Base-by-base conservation (phyloP, 1,140 invertebrate species). In the Eueides isabella region DNA sequence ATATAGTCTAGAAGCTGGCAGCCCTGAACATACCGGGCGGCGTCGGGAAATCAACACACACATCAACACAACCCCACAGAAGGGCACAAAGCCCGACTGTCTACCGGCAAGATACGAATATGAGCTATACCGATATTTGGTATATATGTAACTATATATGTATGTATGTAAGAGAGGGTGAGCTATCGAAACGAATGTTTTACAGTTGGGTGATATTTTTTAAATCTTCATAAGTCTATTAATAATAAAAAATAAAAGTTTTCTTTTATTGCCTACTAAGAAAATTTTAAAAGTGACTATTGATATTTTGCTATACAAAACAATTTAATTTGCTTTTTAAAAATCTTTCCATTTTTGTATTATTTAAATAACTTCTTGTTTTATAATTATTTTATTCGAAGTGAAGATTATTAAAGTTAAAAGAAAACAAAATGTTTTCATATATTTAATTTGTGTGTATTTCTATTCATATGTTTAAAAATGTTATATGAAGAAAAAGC, bases 11-110 rank as follows among this genome's bases (percentile, higher is more conserved):
- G 0, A 4, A 33, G 16, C 73, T 69, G 63, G n/a, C 70, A 76
- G 7, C 84, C 69, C 62, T 80, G 80, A 76, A 80, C 76, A 76
- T 85, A 81, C 82, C 85, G 84, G 81, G 84, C 80, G 85, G 83
- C 83, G 88, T 91, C 88, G 87, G 86, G 85, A 91, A 92, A 92
- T 92, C 90, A 92, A 93, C 90, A 83, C 89, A 92, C 88, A 87
- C 89, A 89, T 83, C 74, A 79, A 81, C 71, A 83, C 69, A 75
- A 72, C 86, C 88, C 85, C 81, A 84, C 83, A 76, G 85, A 87
- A 90, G 87, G 89, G 87, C 86, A 91, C 88, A 86, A 89, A 88
- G 87, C 87, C 83, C 86, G 86, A 90, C 87, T 90, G 89, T 91
- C 89, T 91, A 89, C 86, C 78, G 84, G 79, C 68, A 75, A 82